Evolutionary conservation across 1,140 invertebrate genomes (phyloP).

Genomic region (Megalopta genalis): DNA sequence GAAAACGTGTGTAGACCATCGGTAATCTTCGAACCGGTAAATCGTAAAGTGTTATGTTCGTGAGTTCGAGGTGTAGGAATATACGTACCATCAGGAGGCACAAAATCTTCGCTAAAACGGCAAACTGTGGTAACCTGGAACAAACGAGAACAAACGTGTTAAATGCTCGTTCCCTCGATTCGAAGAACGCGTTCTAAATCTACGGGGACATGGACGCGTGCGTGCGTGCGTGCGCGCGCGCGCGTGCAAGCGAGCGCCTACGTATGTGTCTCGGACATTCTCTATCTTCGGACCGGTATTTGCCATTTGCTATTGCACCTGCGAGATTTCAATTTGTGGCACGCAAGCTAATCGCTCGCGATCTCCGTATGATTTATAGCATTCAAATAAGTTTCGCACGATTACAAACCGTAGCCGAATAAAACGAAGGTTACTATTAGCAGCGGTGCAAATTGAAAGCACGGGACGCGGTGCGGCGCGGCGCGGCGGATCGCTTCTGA

Average conservation of each 20-base stretch:
- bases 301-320: constrained; percentile 13
- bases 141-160: constrained; percentile 59
- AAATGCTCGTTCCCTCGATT: neutral
- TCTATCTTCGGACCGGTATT: constrained; percentile 3
- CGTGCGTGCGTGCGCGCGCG: no score
- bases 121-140: constrained; percentile 92
- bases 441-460: constrained; percentile 50
- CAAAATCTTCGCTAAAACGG: constrained; percentile 92
- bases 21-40: no score
- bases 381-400: constrained; percentile 55
- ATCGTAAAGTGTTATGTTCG: no score
- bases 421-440: constrained; percentile 42
- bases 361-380: constrained; percentile 48
- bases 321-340: constrained; percentile 44
- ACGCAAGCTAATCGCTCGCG: constrained; percentile 22
- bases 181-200: neutral
- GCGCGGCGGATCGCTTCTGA: constrained; percentile 38
- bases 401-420: constrained; percentile 31
- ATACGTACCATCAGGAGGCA: constrained; percentile 90
- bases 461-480: constrained; percentile 9
- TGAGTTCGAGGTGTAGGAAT: no score
- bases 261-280: no score
- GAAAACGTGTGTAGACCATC: no score
- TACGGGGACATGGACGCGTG: no score
- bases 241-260: no score